Evolutionary conservation across 2,888 invertebrate genomes (phyloP).

Genomic region (Drosophila putrida): DNA sequence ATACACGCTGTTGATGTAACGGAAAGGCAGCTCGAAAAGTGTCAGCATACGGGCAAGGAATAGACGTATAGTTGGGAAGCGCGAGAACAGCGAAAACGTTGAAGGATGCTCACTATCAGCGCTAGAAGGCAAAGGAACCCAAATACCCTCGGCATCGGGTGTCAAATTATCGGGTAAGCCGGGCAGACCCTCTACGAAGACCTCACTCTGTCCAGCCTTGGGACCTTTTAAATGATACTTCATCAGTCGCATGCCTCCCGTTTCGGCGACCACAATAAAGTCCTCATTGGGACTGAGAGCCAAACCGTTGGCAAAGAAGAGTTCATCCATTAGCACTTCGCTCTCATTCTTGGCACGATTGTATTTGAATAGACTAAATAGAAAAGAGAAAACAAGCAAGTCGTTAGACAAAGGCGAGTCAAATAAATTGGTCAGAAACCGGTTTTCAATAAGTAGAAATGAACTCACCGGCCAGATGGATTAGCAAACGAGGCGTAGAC

Average conservation of each 20-base stretch:
- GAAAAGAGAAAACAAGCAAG: conserved; percentile 32
- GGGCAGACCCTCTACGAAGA: conserved; percentile 93
- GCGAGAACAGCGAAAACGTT: conserved; percentile 86
- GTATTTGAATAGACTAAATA: conserved; percentile 92
- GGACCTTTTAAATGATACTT: conserved; percentile 93
- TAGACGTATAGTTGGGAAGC: conserved; percentile 89
- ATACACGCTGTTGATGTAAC: conserved; percentile 88
- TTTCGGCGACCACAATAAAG: conserved; percentile 93
- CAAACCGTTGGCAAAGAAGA: conserved; percentile 96
- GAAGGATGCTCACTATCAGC: conserved; percentile 88
- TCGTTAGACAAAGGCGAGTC: conserved; percentile 18
- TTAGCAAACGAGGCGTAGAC: conserved; percentile 89
- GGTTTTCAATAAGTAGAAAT: conserved; percentile 48
- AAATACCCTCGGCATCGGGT: conserved; percentile 89
- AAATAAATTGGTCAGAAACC: conserved; percentile 45
- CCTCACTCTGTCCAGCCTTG: conserved; percentile 91
- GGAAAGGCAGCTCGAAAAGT: conserved; percentile 88
- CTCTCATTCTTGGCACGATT: conserved; percentile 91
- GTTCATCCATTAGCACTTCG: conserved; percentile 90
- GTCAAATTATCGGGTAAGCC: conserved; percentile 86
- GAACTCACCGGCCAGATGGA: conserved; percentile 92
- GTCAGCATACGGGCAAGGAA: conserved; percentile 88
- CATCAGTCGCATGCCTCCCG: conserved; percentile 88
- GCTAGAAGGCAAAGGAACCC: conserved; percentile 87
- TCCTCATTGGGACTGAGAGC: conserved; percentile 92